These are phyloP conservation scores for Penaeus japonicus DNA, from an alignment of 1,140 invertebrate genomes.

Conservation along the genomic window DNA sequence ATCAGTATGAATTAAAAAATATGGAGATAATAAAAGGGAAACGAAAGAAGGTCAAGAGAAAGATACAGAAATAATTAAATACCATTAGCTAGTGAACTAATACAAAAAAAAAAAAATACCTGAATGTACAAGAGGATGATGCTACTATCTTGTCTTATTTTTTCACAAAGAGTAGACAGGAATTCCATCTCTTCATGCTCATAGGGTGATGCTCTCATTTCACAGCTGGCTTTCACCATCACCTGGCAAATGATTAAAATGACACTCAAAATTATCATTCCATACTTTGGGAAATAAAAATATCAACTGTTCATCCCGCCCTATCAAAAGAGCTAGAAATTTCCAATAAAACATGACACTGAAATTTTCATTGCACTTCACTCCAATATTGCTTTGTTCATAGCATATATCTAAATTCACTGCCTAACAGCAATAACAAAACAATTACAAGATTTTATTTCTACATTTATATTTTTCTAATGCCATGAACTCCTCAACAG, in stretches of 20 bases:
- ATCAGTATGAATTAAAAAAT: not conserved
- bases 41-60: not conserved
- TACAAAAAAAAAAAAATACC: not conserved
- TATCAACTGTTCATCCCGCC: no score
- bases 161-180: slow-evolving; percentile 45
- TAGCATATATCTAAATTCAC: no score
- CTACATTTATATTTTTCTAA: not conserved
- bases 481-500: not conserved
- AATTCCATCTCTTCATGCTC: slow-evolving; percentile 51
- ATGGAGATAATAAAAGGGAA: not conserved
- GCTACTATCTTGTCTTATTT: slow-evolving; percentile 41
- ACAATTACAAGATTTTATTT: not conserved
- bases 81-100: not conserved
- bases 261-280: no score
- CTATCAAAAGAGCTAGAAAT: no score
- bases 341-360: no score
- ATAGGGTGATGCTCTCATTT: slow-evolving; percentile 49
- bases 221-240: slow-evolving; percentile 38
- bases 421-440: no score
- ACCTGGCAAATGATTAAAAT: not conserved
- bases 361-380: no score
- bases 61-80: not conserved
- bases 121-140: slow-evolving; percentile 48
- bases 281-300: no score
- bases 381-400: no score